These are phyloP conservation scores for Macrosteles quadrilineatus DNA, from an alignment of 1,140 invertebrate genomes.

Conservation along the genomic window DNA sequence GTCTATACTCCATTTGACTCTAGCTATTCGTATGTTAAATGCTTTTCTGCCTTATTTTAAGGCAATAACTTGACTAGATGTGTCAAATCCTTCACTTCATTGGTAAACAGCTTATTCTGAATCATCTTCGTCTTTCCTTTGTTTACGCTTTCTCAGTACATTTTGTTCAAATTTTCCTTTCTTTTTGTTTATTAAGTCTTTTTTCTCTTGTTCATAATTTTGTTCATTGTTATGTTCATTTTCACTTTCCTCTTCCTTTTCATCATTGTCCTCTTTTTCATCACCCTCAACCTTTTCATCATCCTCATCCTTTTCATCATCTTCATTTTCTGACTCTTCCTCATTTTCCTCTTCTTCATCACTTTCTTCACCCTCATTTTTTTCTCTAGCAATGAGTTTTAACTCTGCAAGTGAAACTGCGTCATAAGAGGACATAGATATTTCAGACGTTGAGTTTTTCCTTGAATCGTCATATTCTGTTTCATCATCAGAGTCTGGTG, in stretches of 20 bases:
- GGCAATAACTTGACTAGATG: too few species aligned
- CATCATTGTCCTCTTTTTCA: background rate
- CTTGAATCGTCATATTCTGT: background rate
- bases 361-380: background rate
- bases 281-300: background rate
- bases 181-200: too few species aligned
- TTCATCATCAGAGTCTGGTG: background rate
- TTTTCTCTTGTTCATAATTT: background rate
- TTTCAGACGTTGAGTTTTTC: constrained; percentile 13
- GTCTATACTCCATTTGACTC: too few species aligned
- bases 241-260: background rate
- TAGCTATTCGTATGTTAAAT: too few species aligned
- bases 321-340: background rate
- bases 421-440: constrained; percentile 20
- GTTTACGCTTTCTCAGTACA: too few species aligned
- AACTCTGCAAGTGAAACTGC: constrained; percentile 20
- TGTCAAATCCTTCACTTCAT: too few species aligned
- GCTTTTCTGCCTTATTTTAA: too few species aligned
- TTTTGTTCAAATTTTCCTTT: too few species aligned
- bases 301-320: background rate
- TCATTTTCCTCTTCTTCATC: background rate
- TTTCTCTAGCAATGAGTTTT: background rate
- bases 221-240: background rate
- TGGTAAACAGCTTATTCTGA: too few species aligned
- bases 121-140: too few species aligned